Evolutionary conservation across 2,113 vertebrate genomes (phyloP).

Genomic region (Ellobius talpinus): DNA sequence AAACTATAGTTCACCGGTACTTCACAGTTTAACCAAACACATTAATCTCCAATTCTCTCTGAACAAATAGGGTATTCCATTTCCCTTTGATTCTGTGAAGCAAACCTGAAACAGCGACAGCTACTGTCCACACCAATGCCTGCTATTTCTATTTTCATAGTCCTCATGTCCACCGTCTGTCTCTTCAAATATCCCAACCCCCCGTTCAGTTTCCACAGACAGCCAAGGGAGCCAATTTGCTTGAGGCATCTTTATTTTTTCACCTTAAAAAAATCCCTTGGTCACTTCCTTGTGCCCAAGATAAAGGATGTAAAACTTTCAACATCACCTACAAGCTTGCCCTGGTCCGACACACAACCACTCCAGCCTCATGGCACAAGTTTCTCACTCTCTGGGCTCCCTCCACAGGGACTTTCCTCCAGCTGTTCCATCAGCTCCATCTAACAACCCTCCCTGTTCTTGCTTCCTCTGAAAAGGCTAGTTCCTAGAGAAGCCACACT

Average conservation of each 20-base stretch:
- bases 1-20: background rate
- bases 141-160: background rate
- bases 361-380: background rate
- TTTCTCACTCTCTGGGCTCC: background rate
- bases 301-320: background rate
- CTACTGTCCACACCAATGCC: background rate
- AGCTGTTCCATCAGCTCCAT: background rate
- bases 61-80: background rate
- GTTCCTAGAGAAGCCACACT: background rate
- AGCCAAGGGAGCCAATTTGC: background rate
- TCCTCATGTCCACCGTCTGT: background rate
- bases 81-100: background rate
- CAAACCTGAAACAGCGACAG: constrained; percentile 15
- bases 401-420: background rate
- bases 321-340: background rate
- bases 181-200: background rate
- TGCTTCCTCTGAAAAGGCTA: background rate
- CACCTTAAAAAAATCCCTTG: background rate
- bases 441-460: background rate
- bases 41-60: background rate
- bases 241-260: background rate
- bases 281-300: background rate
- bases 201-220: background rate
- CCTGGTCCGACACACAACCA: background rate
- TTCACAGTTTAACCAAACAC: background rate